Percentiles rank a stretch among this genome's conserved stretches.
These are phyloP conservation scores for Procavia capensis DNA, from an alignment of 2,113 vertebrate species.

Conservation along the genomic window DNA sequence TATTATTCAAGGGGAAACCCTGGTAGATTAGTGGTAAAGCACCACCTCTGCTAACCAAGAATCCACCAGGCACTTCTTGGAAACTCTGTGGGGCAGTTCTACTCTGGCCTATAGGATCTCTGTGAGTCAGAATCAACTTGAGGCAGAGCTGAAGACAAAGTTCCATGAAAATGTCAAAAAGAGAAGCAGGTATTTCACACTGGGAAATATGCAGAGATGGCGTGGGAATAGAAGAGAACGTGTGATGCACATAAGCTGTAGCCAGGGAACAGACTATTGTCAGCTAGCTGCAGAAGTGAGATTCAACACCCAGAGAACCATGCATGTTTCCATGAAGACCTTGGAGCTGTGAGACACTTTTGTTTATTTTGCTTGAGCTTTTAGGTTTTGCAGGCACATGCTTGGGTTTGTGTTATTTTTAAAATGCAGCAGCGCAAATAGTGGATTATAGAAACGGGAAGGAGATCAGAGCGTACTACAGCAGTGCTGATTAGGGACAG, in stretches of 20 bases:
- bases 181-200: background rate
- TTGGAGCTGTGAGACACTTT: background rate
- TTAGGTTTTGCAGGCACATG: background rate
- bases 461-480: background rate
- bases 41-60: no score
- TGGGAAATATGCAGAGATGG: background rate
- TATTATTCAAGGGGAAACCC: background rate
- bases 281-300: background rate
- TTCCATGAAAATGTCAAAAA: background rate
- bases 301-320: background rate
- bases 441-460: background rate
- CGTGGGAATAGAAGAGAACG: background rate
- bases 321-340: background rate
- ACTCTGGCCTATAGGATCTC: no score
- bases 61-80: no score
- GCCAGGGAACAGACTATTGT: background rate
- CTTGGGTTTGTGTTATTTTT: background rate
- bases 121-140: no score
- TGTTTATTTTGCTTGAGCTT: background rate
- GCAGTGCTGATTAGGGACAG: background rate
- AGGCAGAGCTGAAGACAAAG: background rate
- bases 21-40: no score
- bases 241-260: background rate
- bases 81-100: no score
- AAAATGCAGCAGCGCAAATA: constrained; percentile 12